Conservation (phyloP, 2,888 invertebrate genomes). For the Chymomyza fuscimana region DNA sequence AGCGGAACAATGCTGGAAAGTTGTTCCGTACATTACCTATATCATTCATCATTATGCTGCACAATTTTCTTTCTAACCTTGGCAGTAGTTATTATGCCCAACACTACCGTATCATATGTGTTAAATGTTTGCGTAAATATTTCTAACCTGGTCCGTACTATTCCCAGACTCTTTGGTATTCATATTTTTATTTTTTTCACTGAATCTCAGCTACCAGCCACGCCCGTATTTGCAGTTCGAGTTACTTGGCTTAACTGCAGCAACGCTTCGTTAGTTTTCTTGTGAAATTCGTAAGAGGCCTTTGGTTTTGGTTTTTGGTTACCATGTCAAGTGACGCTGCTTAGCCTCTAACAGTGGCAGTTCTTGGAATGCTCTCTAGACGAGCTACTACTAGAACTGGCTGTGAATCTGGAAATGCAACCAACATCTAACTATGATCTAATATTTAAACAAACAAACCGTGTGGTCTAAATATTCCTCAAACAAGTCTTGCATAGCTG, state of each 20-base stretch:
- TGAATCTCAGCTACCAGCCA: constrained; percentile 16
- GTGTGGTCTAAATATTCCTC: neutral
- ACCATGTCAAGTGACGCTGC: constrained; percentile 62
- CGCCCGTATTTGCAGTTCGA: constrained; percentile 46
- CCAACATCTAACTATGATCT: constrained; percentile 26
- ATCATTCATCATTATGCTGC: neutral
- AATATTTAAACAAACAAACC: constrained; percentile 23
- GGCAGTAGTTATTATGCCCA: too few relatives aligned
- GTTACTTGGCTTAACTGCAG: constrained; percentile 34
- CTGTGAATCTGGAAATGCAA: constrained; percentile 34
- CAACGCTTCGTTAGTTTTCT: constrained; percentile 62
- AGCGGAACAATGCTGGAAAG: too few relatives aligned
- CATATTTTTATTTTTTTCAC: neutral
- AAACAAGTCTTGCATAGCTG: neutral
- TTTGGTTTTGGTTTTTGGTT: constrained; percentile 62
- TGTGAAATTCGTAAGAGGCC: constrained; percentile 37
- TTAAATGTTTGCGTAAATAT: constrained; percentile 75
- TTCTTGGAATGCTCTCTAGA: constrained; percentile 49
- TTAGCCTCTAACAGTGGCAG: constrained; percentile 32
- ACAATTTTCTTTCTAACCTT: neutral
- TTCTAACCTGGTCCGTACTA: neutral
- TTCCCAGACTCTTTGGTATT: neutral
- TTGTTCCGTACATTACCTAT: neutral
- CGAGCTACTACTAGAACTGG: constrained; percentile 37
- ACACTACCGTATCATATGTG: constrained; percentile 45